These are phyloP conservation scores for Caenorhabditis panamensis DNA, from an alignment of 2,888 invertebrate species.

Conservation along the genomic window DNA sequence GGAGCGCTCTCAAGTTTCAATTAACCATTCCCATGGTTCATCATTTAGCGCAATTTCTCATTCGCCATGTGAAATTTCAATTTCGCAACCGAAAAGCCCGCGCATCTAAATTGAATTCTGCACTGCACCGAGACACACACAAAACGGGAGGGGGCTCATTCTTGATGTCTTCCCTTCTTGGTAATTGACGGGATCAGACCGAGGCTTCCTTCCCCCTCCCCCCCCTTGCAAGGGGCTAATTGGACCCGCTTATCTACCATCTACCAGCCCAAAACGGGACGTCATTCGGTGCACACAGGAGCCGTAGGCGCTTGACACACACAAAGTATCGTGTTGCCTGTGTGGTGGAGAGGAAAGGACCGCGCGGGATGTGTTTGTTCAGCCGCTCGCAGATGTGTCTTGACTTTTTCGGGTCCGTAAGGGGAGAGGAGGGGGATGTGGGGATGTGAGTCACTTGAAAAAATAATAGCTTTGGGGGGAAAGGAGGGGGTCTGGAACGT, in stretches of 20 bases:
- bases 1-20: conserved; percentile 51
- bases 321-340: conserved; percentile 63
- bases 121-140: not conserved
- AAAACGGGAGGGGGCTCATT: conserved; percentile 41
- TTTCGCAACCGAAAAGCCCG: no score
- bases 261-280: conserved; percentile 12
- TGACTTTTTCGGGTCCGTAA: conserved; percentile 44
- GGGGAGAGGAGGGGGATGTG: no score
- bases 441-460: no score
- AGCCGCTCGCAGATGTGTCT: conserved; percentile 58
- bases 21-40: conserved; percentile 56
- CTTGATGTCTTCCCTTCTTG: conserved; percentile 39
- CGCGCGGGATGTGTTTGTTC: conserved; percentile 54
- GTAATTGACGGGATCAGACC: conserved; percentile 48
- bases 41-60: conserved; percentile 56
- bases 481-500: no score
- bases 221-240: no score
- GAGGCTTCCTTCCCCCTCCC: conserved; percentile 20
- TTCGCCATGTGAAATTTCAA: no score
- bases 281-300: conserved; percentile 42
- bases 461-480: no score
- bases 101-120: no score
- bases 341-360: conserved; percentile 22
- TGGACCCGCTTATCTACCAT: conserved; percentile 52
- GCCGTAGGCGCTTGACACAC: conserved; percentile 34